Conservation (phyloP, 2,888 invertebrate species). For the Xylota sylvarum region DNA sequence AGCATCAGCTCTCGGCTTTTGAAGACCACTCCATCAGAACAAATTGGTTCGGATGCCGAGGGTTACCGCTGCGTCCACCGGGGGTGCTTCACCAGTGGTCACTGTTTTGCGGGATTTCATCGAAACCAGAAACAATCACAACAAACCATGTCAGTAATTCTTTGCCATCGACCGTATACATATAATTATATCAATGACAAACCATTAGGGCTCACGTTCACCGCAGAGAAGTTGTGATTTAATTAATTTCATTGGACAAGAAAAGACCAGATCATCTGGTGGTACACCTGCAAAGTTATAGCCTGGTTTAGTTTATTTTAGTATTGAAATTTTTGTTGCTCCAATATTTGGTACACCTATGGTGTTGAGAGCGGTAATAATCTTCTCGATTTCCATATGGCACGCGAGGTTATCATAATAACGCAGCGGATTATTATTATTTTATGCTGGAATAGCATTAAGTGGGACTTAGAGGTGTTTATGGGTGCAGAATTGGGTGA, state of each 20-base stretch:
- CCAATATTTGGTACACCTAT: slow-evolving; percentile 36
- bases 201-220: slow-evolving; percentile 36
- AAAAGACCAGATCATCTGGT: neutral
- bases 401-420: slow-evolving; percentile 52
- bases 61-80: slow-evolving; percentile 19
- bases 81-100: slow-evolving; percentile 53
- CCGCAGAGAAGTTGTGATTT: slow-evolving; percentile 39
- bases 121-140: slow-evolving; percentile 50
- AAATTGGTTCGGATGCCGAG: slow-evolving; percentile 50
- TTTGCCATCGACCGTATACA: slow-evolving; percentile 19
- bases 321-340: slow-evolving; percentile 61
- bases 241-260: slow-evolving; percentile 1
- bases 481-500: slow-evolving; percentile 22
- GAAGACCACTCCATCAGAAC: slow-evolving; percentile 52
- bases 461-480: slow-evolving; percentile 42
- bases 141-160: slow-evolving; percentile 54
- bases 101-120: slow-evolving; percentile 59
- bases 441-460: slow-evolving; percentile 31
- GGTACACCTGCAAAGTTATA: slow-evolving; percentile 54
- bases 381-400: slow-evolving; percentile 45
- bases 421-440: slow-evolving; percentile 40
- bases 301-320: slow-evolving; percentile 39
- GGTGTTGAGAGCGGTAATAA: slow-evolving; percentile 28
- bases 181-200: slow-evolving; percentile 67
- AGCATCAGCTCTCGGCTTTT: slow-evolving; percentile 51